Evolutionary conservation across 2,797 vertebrate genomes (phyloP).

Genomic region (Eospalax fontanierii): DNA sequence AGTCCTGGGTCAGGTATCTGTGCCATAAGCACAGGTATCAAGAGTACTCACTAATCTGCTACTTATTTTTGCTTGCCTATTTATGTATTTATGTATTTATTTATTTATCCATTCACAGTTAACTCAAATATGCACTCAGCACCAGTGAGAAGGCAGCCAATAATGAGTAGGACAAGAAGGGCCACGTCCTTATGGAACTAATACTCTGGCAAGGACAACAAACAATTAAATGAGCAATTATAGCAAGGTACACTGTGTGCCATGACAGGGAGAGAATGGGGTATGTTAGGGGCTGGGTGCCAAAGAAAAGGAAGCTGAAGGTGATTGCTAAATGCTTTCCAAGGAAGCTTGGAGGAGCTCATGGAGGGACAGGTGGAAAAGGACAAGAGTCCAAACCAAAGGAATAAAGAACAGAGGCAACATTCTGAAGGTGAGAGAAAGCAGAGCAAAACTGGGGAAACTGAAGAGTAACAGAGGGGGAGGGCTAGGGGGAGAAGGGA

Average conservation of each 20-base stretch:
- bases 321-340: neutral
- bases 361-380: neutral
- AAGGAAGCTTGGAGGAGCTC: neutral
- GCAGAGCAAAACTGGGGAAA: neutral
- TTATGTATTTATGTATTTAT: neutral
- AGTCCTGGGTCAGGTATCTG: neutral
- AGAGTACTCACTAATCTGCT: accelerated
- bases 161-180: neutral
- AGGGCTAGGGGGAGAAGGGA: neutral
- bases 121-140: neutral
- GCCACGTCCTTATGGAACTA: neutral
- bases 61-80: neutral
- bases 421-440: neutral
- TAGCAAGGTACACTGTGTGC: neutral
- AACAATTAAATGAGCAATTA: neutral
- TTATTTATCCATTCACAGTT: neutral
- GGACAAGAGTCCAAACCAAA: neutral
- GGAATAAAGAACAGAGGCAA: neutral
- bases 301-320: neutral
- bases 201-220: neutral
- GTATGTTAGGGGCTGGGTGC: neutral
- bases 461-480: neutral
- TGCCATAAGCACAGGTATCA: no score
- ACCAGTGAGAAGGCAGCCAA: neutral
- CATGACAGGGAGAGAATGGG: neutral